Evolutionary conservation across 2,888 invertebrate genomes (phyloP).

Genomic region (Malacosoma neustria): DNA sequence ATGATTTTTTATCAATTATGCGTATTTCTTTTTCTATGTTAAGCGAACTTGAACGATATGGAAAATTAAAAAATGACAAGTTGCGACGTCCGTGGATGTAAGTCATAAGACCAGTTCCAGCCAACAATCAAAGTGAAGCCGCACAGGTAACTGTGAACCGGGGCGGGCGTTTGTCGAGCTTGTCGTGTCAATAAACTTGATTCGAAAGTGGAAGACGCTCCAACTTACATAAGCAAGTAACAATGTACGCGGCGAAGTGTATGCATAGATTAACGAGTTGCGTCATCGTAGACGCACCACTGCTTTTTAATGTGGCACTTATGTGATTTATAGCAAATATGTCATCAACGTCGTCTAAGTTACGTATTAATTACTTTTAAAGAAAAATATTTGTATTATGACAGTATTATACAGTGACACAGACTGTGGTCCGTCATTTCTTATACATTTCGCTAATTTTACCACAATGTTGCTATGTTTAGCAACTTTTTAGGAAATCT

Average conservation of each 20-base stretch:
- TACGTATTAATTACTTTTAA: no score
- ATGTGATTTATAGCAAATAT: background rate
- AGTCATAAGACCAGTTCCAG: background rate
- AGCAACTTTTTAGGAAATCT: no score
- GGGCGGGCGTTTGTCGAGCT: slow-evolving; percentile 62
- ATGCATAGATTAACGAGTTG: slow-evolving; percentile 26
- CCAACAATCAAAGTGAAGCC: slow-evolving; percentile 56
- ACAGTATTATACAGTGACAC: no score
- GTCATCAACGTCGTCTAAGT: no score
- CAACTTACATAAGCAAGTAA: slow-evolving; percentile 70
- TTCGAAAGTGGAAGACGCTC: slow-evolving; percentile 74
- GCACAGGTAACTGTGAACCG: slow-evolving; percentile 63
- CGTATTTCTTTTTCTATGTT: no score
- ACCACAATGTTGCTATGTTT: no score
- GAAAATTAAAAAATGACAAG: no score
- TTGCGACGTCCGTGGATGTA: background rate
- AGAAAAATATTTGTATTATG: no score
- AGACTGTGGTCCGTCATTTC: no score
- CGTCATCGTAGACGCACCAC: slow-evolving; percentile 16
- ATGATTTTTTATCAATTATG: no score
- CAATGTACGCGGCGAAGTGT: slow-evolving; percentile 53
- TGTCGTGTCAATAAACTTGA: slow-evolving; percentile 74
- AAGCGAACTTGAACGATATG: no score
- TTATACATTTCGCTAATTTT: no score
- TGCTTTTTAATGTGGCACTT: slow-evolving; percentile 1